Evolutionary conservation across 2,797 vertebrate species (phyloP).

Genomic region (Lacerta agilis): DNA sequence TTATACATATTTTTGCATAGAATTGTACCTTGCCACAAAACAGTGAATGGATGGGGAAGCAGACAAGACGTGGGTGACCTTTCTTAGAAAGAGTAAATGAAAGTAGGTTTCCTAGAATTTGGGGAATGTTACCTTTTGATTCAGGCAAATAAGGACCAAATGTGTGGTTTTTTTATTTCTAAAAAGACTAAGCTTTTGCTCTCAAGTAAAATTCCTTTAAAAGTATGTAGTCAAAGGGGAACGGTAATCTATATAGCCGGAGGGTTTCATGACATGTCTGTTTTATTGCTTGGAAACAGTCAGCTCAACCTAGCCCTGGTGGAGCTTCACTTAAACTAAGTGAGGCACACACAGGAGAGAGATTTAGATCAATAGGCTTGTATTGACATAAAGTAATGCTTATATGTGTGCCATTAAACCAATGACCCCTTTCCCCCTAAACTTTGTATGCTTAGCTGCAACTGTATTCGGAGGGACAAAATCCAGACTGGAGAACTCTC

Average conservation of each 20-base stretch:
- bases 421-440: background rate
- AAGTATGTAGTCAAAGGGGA: background rate
- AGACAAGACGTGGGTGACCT: background rate
- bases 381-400: slow-evolving; percentile 30
- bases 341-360: background rate
- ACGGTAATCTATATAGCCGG: background rate
- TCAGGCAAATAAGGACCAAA: background rate
- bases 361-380: slow-evolving; percentile 11
- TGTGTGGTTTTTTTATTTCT: too few relatives aligned
- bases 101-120: background rate
- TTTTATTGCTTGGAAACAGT: slow-evolving; percentile 39
- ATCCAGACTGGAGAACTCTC: background rate
- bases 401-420: slow-evolving; percentile 5
- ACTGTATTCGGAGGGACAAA: background rate
- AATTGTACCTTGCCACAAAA: background rate
- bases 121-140: background rate
- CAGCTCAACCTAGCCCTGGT: background rate
- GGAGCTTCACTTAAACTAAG: slow-evolving; percentile 11
- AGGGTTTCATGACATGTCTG: background rate
- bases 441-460: background rate
- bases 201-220: background rate
- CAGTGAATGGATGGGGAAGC: background rate
- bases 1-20: background rate
- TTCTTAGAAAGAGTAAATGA: background rate
- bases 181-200: background rate